Conservation (phyloP, 2,113 vertebrate species). For the Eubucco bourcierii region DNA sequence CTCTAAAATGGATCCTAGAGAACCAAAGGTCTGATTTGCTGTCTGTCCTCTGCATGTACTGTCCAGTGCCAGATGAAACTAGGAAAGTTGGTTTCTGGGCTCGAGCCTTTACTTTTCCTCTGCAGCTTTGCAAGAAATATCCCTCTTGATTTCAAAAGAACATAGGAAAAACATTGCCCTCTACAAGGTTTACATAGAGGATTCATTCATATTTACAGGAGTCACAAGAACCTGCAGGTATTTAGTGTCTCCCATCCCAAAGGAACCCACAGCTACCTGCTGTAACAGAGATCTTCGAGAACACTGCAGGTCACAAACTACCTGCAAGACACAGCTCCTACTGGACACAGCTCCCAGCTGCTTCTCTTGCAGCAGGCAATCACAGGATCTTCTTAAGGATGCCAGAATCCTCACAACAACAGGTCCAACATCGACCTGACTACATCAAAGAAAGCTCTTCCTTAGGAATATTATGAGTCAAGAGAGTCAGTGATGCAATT, state of each 20-base stretch:
- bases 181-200: neutral
- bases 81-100: neutral
- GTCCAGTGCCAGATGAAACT: neutral
- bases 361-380: neutral
- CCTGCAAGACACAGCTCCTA: neutral
- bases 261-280: neutral
- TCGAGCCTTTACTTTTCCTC: neutral
- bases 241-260: neutral
- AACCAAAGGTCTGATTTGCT: constrained; percentile 1
- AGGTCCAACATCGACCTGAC: neutral
- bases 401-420: neutral
- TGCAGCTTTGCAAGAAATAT: neutral
- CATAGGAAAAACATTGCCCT: neutral
- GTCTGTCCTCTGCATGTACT: neutral
- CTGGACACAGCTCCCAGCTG: neutral
- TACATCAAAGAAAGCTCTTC: neutral
- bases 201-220: neutral
- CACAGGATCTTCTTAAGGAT: neutral
- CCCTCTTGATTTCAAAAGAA: neutral
- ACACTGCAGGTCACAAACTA: neutral
- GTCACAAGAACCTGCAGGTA: neutral
- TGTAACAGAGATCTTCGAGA: neutral
- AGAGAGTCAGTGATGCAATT: neutral
- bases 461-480: neutral
- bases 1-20: neutral